Evolutionary conservation across 2,797 vertebrate genomes (phyloP), one percentile per base, ranked within the genome.

Genomic region (Xiphorhynchus erythropygius): DNA sequence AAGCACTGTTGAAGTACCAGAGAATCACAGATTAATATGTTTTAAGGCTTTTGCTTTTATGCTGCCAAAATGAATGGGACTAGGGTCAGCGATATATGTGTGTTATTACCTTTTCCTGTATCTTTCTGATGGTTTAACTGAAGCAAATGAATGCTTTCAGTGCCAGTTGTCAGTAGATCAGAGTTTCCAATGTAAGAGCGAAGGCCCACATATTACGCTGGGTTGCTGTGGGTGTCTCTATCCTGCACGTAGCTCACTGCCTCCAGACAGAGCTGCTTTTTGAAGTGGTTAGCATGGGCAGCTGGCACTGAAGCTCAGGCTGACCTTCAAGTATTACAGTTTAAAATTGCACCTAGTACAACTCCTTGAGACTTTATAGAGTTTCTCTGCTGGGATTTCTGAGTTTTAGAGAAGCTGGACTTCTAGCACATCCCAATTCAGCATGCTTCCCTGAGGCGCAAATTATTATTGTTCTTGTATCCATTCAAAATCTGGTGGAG

Each of bases 21-120:
- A 62, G 24, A 84, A 73, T 59, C 0, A 5, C 3, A 84, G 86
- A 93, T 94, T 90, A 90, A 84, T 62, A 63, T 0, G 0, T 69
- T 90, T 67, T 87, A 93, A 84, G 37, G 18, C 4, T 83, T 82
- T 87, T 83, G 49, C 32, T 91, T 92, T 87, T 83, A 64, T 42
- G 44, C 87, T 93, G 46, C 56, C 44, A 46, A 49, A 92, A 77
- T 64, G 25, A 93, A 87, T 74, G 41, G 3, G 33, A 44, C 56
- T 56, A 60, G 60, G 42, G 42, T 80, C 5, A 12, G 71, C 9
- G 0, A 69, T 60, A 32, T 37, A 76, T 42, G 41, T 71, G 46
- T 37, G n/a, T 44, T 84, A 35, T 71, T 91, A 47, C 27, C 16
- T 68, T 68, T 74, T 47, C 37, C 42, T 84, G 14, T 33, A 69